phyloP scores from a whole-genome alignment of 2,797 vertebrate species.

The Picus viridis region DNA sequence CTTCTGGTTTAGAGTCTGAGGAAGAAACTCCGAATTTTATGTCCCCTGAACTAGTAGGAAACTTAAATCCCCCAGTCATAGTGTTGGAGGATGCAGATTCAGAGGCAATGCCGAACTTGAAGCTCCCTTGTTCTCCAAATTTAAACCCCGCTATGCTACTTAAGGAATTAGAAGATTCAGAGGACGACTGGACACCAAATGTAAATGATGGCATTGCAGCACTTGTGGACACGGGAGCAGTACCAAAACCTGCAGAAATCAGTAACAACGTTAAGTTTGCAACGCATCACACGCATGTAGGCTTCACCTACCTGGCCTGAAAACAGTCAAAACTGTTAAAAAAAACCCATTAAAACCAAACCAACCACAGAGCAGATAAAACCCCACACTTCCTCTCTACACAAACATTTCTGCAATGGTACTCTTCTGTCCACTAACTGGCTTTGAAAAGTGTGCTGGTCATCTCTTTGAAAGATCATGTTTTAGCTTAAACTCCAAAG shows the following conservation, averaged over 20 bases:
- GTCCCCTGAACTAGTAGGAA: slow-evolving; percentile 81
- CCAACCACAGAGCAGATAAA: background rate
- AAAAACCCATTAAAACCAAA: too few relatives aligned
- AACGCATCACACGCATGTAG: background rate
- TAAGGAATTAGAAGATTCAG: slow-evolving; percentile 72
- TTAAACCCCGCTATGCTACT: slow-evolving; percentile 83
- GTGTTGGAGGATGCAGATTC: slow-evolving; percentile 74
- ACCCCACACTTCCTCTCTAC: background rate
- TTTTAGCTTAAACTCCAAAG: background rate
- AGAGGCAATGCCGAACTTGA: slow-evolving; percentile 82
- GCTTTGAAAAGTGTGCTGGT: background rate
- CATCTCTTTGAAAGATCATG: background rate
- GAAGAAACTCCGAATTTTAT: slow-evolving; percentile 85
- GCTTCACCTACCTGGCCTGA: background rate
- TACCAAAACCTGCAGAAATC: slow-evolving; percentile 76
- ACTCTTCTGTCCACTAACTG: background rate
- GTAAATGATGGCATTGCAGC: slow-evolving; percentile 75
- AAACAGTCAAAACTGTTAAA: background rate
- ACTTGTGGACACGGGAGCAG: slow-evolving; percentile 67
- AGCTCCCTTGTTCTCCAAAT: slow-evolving; percentile 82
- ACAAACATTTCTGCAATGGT: background rate
- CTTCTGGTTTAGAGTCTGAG: slow-evolving; percentile 77
- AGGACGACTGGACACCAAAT: slow-evolving; percentile 78
- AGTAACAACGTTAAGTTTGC: background rate
- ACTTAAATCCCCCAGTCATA: slow-evolving; percentile 75